phyloP scores from a whole-genome alignment of 2,797 vertebrate species.

The Myripristis jacobus region DNA sequence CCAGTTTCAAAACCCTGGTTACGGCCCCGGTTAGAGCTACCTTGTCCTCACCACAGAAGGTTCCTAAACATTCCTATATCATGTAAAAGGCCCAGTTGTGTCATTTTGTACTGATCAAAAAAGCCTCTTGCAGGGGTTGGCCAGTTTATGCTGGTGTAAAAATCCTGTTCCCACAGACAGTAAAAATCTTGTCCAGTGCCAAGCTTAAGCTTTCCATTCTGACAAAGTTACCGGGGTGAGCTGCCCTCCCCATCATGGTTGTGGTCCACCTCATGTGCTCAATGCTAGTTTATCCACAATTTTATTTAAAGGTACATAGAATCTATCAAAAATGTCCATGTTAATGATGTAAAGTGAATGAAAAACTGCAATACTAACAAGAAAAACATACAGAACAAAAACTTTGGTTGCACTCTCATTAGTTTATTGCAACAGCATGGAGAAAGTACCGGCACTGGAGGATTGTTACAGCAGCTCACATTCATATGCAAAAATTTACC shows the following conservation, averaged over 20 bases:
- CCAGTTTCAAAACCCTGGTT: no score
- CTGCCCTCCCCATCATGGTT: slow-evolving; percentile 6
- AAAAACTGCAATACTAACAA: background rate
- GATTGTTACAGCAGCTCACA: no score
- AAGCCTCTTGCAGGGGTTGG: no score
- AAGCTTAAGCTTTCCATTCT: slow-evolving; percentile 33
- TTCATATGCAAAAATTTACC: no score
- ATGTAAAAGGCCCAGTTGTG: no score
- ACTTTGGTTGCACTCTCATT: background rate
- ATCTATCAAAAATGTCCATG: background rate
- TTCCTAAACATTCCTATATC: no score
- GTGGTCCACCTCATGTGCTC: slow-evolving; percentile 2
- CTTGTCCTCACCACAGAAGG: no score
- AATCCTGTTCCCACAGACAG: no score
- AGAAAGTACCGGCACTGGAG: no score
- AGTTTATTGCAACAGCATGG: background rate
- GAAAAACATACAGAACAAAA: background rate
- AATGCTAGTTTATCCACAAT: background rate
- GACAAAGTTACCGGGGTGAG: slow-evolving; percentile 12
- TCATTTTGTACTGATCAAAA: no score
- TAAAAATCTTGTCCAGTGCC: slow-evolving; percentile 29
- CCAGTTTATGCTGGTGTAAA: slow-evolving; percentile 21
- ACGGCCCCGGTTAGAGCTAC: no score
- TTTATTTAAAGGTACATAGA: slow-evolving; percentile 18
- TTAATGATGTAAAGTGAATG: background rate